Evolutionary conservation across 1,140 invertebrate species (phyloP).

Genomic region (Macrobrachium rosenbergii): DNA sequence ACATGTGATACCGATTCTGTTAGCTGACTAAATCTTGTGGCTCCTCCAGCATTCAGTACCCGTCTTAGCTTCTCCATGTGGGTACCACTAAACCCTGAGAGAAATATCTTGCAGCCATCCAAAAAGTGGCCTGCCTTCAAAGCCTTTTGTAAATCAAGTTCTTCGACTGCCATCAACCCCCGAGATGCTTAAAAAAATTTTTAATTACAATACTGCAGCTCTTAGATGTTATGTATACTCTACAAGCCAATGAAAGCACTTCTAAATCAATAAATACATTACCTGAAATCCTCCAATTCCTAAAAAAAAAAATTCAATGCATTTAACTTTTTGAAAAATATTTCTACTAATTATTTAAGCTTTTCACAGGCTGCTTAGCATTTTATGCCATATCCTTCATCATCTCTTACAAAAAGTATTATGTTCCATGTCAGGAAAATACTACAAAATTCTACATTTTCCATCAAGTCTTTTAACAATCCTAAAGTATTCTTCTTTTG

Average conservation of each 20-base stretch:
- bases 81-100: conserved; percentile 76
- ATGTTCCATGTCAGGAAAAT: too few relatives aligned
- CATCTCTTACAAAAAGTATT: too few relatives aligned
- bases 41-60: conserved; percentile 84
- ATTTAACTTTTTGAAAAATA: background rate
- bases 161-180: conserved; percentile 70
- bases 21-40: conserved; percentile 82
- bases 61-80: conserved; percentile 82
- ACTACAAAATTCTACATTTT: too few relatives aligned
- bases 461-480: too few relatives aligned
- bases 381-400: too few relatives aligned
- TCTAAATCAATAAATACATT: background rate
- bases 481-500: too few relatives aligned
- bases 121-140: conserved; percentile 83
- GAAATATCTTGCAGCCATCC: conserved; percentile 83
- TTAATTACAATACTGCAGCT: background rate
- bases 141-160: conserved; percentile 76
- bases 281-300: background rate
- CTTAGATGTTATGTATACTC: too few relatives aligned
- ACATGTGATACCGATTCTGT: conserved; percentile 85
- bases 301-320: background rate
- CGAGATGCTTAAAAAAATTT: conserved; percentile 38
- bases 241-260: background rate
- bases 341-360: too few relatives aligned
- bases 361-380: too few relatives aligned